Evolutionary conservation across 2,888 invertebrate species (phyloP), one percentile per base, ranked within the genome.

Genomic region (Caenorhabditis auriculariae): DNA sequence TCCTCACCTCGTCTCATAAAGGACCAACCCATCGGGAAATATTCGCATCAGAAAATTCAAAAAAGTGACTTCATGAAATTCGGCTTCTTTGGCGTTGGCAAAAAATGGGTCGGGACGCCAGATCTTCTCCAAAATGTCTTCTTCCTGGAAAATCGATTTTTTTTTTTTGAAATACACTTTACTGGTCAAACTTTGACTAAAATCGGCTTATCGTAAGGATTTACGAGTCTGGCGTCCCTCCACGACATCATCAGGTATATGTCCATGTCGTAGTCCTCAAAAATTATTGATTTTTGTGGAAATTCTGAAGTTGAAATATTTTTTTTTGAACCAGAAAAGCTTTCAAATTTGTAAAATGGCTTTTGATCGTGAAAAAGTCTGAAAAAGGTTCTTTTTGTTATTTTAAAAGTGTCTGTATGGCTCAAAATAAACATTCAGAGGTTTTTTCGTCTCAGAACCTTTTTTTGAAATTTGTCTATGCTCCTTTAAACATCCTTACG

Each of bases 231-330:
- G 0, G 78, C 75, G 43, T 81, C 81, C 42, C 80, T 60, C 81
- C 81, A 81, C 1, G 76, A 63, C 77, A 81, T 77, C 55, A 76
- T 57, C 41, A 80, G 51, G 43, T 77, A 78, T 2, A 81, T 79
- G 49, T 81, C 81, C 81, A 81, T 81, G 43, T 81, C 81, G 63
- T 81, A 80, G 51, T 79, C 78, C 80, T 81, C 23, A 54, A 47
- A 52, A 32, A 38, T n/a, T n/a, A n/a, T n/a, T n/a, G n/a, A n/a
- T n/a, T n/a, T n/a, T n/a, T n/a, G n/a, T n/a, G n/a, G n/a, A n/a
- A n/a, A n/a, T n/a, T n/a, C n/a, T n/a, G n/a, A n/a, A n/a, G n/a
- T n/a, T n/a, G n/a, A n/a, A n/a, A n/a, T n/a, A n/a, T n/a, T n/a
- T n/a, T n/a, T n/a, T n/a, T n/a, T n/a, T n/a, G n/a, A n/a, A n/a